These are phyloP conservation scores for Eurystomus gularis DNA, from an alignment of 2,113 vertebrate species.

Conservation along the genomic window DNA sequence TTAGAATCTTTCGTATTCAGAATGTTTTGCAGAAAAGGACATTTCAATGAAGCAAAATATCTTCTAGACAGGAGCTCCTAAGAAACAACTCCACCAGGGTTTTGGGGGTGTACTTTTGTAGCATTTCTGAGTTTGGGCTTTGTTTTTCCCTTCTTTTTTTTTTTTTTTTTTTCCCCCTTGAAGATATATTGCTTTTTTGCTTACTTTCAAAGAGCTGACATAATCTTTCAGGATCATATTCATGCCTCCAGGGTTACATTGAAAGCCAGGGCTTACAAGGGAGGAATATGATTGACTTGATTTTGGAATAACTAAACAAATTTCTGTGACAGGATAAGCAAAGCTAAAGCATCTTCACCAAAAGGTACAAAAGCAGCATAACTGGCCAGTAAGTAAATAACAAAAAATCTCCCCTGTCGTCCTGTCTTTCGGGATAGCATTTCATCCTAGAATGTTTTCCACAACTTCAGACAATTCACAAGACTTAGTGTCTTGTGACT, in stretches of 20 bases:
- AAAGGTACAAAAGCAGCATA: neutral
- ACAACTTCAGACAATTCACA: neutral
- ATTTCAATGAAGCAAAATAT: neutral
- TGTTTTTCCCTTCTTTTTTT: too few relatives aligned
- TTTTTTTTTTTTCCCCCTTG: neutral
- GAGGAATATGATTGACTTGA: neutral
- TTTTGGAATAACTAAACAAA: neutral
- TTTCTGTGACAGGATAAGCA: neutral
- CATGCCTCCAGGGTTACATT: neutral
- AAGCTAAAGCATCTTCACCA: neutral
- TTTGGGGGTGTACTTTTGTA: neutral
- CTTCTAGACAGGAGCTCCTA: neutral
- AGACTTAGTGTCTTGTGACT: neutral
- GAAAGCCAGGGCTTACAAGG: neutral
- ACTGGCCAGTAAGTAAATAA: neutral
- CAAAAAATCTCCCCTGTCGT: neutral
- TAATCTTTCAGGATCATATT: neutral
- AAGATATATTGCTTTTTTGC: neutral
- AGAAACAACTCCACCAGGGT: neutral
- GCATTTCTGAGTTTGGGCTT: neutral
- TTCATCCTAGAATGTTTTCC: neutral
- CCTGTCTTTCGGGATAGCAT: neutral
- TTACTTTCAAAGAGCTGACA: neutral
- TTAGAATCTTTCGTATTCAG: neutral
- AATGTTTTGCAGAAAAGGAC: neutral